Evolutionary conservation across 2,888 invertebrate species (phyloP).

Genomic region (Trissolcus japonicus): DNA sequence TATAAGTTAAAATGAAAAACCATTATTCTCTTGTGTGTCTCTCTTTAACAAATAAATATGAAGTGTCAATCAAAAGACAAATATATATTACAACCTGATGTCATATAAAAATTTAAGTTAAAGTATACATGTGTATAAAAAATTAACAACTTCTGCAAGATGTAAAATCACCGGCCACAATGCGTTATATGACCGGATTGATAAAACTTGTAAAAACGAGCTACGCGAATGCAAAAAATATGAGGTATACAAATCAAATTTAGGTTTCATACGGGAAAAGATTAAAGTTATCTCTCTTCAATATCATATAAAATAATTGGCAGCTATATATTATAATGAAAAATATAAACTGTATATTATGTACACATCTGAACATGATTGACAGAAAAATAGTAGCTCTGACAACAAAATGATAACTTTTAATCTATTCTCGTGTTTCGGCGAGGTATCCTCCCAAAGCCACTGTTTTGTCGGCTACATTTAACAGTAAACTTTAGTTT

Average conservation of each 20-base stretch:
- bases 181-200: neutral
- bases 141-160: neutral
- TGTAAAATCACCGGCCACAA: neutral
- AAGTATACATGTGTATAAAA: conserved; percentile 1
- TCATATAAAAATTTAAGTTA: neutral
- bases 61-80: too few species aligned
- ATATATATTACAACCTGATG: neutral
- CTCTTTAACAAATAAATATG: too few species aligned
- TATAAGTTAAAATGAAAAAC: too few species aligned
- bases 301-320: neutral
- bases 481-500: conserved; percentile 35
- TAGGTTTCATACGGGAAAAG: conserved; percentile 3
- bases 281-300: conserved; percentile 14
- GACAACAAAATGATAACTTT: conserved; percentile 14
- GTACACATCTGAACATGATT: conserved; percentile 1
- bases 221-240: neutral
- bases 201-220: conserved; percentile 6
- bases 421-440: conserved; percentile 16
- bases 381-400: conserved; percentile 33
- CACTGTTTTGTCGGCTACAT: conserved; percentile 35
- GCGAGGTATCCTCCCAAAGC: conserved; percentile 47
- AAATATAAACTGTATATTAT: conserved; percentile 6
- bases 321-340: neutral
- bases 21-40: too few species aligned
- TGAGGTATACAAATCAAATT: conserved; percentile 3